Conservation (phyloP, 2,797 vertebrate genomes). For the Holocentrus rufus region DNA sequence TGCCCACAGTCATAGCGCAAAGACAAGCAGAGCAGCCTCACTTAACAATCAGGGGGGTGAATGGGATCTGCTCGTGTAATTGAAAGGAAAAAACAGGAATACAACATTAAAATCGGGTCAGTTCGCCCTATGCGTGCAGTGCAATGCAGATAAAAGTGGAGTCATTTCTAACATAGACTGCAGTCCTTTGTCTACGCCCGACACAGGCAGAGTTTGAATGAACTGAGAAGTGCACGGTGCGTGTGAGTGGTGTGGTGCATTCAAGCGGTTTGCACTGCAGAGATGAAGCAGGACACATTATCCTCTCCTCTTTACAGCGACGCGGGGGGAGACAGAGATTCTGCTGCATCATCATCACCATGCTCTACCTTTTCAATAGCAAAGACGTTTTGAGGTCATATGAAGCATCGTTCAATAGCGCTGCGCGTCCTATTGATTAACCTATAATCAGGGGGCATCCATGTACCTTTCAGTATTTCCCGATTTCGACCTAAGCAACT, state of each 20-base stretch:
- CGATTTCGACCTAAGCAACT: background rate
- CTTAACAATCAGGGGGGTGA: too few relatives aligned
- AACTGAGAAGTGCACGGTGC: background rate
- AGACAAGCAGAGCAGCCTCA: too few relatives aligned
- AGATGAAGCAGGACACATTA: slow-evolving; percentile 62
- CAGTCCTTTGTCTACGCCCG: background rate
- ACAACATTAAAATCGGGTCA: too few relatives aligned
- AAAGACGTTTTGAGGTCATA: slow-evolving; percentile 76
- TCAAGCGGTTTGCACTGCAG: slow-evolving; percentile 58
- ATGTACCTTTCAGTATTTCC: background rate
- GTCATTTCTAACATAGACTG: background rate
- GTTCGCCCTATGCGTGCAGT: too few relatives aligned
- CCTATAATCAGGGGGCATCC: background rate
- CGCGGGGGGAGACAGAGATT: slow-evolving; percentile 25
- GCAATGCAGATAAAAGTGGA: too few relatives aligned
- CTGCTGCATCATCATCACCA: slow-evolving; percentile 73
- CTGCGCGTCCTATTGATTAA: background rate
- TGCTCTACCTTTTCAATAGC: slow-evolving; percentile 31
- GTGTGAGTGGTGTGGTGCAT: slow-evolving; percentile 36
- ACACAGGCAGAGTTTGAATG: background rate
- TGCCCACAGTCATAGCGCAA: too few relatives aligned
- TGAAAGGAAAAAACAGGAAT: too few relatives aligned
- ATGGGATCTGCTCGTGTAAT: too few relatives aligned
- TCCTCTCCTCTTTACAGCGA: slow-evolving; percentile 26
- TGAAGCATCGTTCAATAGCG: background rate